These are phyloP conservation scores for Panthera leo DNA, from an alignment of 2,113 vertebrate genomes.

Conservation along the genomic window DNA sequence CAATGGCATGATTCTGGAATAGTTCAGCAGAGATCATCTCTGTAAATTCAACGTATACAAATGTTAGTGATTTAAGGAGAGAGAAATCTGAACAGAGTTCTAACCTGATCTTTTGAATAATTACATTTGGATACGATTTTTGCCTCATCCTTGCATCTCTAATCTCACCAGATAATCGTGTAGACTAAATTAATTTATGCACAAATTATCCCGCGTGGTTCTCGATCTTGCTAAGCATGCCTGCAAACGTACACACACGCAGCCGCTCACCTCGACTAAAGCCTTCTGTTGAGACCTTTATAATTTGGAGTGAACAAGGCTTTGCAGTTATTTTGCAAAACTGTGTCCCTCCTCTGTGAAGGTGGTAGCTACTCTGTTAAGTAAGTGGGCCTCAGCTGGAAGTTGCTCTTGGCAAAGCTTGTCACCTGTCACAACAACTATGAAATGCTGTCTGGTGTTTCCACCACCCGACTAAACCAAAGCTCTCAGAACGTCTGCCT, in stretches of 20 bases:
- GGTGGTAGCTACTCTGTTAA: not conserved
- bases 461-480: not conserved
- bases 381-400: not conserved
- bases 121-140: not conserved
- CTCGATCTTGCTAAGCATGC: not conserved
- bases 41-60: not conserved
- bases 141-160: not conserved
- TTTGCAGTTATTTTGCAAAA: not conserved
- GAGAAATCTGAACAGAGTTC: not conserved
- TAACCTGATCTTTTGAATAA: not conserved
- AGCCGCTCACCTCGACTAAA: accelerated
- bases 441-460: not conserved
- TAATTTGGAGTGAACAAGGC: not conserved
- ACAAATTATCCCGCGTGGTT: not conserved
- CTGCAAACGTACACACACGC: not conserved
- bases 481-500: not conserved
- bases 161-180: not conserved
- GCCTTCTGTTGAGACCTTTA: accelerated
- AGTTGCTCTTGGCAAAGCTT: constrained; percentile 48
- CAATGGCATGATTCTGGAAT: not conserved
- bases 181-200: accelerated
- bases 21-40: not conserved
- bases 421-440: not conserved
- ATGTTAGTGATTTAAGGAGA: not conserved
- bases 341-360: not conserved